Conservation (phyloP, 2,113 vertebrate species). For the Isichthys henryi region DNA sequence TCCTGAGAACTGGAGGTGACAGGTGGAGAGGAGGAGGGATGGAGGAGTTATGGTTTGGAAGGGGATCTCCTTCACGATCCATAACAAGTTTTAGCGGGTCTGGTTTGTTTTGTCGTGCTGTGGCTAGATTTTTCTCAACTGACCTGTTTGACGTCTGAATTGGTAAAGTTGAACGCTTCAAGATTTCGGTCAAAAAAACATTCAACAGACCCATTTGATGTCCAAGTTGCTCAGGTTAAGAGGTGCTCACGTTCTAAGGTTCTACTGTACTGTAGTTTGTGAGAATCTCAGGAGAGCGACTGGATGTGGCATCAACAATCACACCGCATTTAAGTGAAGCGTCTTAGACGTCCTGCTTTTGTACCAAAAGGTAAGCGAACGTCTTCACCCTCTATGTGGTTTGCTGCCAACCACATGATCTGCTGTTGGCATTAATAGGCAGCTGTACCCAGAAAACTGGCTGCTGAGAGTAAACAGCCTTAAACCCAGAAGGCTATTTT, state of each 20-base stretch:
- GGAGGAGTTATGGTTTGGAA: no score
- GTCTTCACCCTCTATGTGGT: not conserved
- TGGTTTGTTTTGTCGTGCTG: no score
- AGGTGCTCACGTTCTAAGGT: no score
- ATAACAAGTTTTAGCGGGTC: no score
- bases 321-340: not conserved
- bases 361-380: not conserved
- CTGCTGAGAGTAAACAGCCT: not conserved
- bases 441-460: not conserved
- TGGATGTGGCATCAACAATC: not conserved
- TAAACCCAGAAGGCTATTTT: not conserved
- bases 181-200: no score
- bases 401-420: not conserved
- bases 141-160: no score
- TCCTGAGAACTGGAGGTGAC: not conserved
- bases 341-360: not conserved
- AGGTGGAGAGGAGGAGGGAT: no score
- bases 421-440: not conserved
- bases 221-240: no score
- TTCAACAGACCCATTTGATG: no score
- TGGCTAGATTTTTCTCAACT: no score
- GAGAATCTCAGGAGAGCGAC: not conserved
- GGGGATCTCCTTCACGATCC: no score
- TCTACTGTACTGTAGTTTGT: not conserved
- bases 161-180: no score